Evolutionary conservation across 2,797 vertebrate species (phyloP), one percentile per base, ranked within the genome.

Genomic region (Micropoecilia bifurca): DNA sequence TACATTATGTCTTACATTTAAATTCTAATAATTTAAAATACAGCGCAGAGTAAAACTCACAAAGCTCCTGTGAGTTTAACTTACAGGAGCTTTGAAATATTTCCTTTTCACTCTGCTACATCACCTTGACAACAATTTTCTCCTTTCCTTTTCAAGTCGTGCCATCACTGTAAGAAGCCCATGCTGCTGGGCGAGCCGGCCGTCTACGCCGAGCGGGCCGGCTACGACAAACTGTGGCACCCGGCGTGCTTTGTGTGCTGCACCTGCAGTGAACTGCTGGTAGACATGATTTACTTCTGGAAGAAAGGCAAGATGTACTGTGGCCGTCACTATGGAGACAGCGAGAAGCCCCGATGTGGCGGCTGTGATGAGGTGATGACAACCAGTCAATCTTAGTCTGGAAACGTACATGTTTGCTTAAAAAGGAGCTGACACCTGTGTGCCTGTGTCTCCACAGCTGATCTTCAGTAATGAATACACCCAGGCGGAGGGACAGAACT

Each of bases 211-310:
- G 98, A 99, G 87, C 96, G 98, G 4, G 98, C 99, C 0, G 98
- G 99, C 28, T 99, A 98, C 1, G 97, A 99, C 87, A 98, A 97
- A 81, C 87, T 99, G 81, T 99, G 99, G 99, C 99, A 99, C 90
- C 99, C 99, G 0, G 96, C 96, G 13, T 99, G 99, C 88, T 99
- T 99, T 1, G 93, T 98, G 82, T 99, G 99, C 87, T 97, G 95
- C n/a, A 95, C 91, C 88, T 99, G 99, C 76, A 48, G 30, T 0
- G 98, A 99, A 59, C 96, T 99, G 73, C 96, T 99, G 55, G 99
- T 99, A 6, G 99, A 99, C 93, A 98, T 99, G 98, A 99, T 99
- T 92, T 99, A 99, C 92, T 99, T 99, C 95, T 99, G 96, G 97
- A 99, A 99, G 95, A 99, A 97, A 66, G 97, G 95, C 18, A 97